A percentile compares a stretch with the other conserved stretches of the same genome.
Conservation (phyloP, 2,113 vertebrate genomes). For the Gopherus evgoodei region DNA sequence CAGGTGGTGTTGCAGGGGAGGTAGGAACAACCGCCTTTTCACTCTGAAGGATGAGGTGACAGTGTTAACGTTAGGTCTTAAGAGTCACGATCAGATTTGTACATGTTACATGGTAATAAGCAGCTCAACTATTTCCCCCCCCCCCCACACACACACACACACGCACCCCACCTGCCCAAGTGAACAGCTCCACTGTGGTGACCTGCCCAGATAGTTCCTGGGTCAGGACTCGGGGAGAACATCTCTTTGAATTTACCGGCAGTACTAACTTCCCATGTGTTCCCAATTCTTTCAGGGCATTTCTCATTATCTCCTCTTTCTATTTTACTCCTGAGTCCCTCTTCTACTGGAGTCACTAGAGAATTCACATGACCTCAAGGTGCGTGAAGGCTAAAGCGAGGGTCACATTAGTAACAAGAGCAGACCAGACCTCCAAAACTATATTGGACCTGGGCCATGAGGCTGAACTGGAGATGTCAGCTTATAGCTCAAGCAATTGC, state of each 20-base stretch:
- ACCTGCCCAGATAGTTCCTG: neutral
- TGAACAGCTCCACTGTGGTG: neutral
- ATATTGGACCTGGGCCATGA: no score
- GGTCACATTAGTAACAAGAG: no score
- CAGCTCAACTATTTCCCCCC: neutral
- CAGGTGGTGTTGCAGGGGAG: neutral
- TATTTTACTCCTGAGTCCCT: neutral
- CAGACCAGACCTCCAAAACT: no score
- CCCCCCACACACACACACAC: neutral
- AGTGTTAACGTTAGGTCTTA: neutral
- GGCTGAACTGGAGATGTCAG: neutral
- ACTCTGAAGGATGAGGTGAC: neutral
- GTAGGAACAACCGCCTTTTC: neutral
- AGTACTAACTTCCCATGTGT: neutral
- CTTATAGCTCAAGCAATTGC: neutral
- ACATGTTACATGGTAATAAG: neutral
- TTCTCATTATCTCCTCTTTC: neutral
- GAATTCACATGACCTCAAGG: neutral
- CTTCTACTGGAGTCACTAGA: neutral
- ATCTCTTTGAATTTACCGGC: neutral
- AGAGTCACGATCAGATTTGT: neutral
- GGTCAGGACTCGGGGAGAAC: neutral
- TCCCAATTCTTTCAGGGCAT: neutral
- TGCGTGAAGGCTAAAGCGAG: neutral
- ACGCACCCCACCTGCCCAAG: neutral